Evolutionary conservation across 1,140 invertebrate genomes (phyloP).

Genomic region (Steinernema feltiae): DNA sequence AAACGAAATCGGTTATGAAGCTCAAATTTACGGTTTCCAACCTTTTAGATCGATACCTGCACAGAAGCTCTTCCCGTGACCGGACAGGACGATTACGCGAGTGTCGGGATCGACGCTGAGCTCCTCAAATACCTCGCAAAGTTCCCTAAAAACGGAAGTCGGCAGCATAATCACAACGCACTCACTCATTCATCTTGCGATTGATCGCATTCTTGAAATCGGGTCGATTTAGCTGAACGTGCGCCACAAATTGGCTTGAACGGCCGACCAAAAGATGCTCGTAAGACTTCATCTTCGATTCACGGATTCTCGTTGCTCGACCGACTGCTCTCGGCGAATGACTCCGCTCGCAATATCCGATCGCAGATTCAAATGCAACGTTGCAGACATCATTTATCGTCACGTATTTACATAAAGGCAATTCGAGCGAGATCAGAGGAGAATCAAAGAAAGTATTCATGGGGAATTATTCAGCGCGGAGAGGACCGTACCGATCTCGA

Average conservation of each 20-base stretch:
- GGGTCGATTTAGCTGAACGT: slow-evolving; percentile 83
- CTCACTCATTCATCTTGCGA: slow-evolving; percentile 74
- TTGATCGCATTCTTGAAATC: slow-evolving; percentile 79
- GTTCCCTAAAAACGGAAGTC: slow-evolving; percentile 66
- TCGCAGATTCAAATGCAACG: not conserved
- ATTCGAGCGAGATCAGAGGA: not conserved
- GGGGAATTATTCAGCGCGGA: not conserved
- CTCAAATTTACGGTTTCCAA: slow-evolving; percentile 15
- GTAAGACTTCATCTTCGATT: not conserved
- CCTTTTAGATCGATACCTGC: slow-evolving; percentile 65
- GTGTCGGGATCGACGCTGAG: slow-evolving; percentile 73
- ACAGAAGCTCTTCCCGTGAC: slow-evolving; percentile 73
- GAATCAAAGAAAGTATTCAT: not conserved
- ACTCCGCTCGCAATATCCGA: no score
- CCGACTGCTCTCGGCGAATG: no score
- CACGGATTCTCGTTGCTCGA: no score
- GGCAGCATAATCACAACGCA: slow-evolving; percentile 35
- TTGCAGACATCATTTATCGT: not conserved
- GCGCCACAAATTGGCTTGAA: slow-evolving; percentile 64
- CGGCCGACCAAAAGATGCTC: not conserved
- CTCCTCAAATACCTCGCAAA: slow-evolving; percentile 72
- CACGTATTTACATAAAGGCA: not conserved
- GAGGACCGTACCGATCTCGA: not conserved
- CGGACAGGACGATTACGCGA: slow-evolving; percentile 75
- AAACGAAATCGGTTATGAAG: not conserved